These are phyloP conservation scores for Typhlichthys eigenmanni DNA, from an alignment of 2,797 vertebrate genomes.

Conservation along the genomic window DNA sequence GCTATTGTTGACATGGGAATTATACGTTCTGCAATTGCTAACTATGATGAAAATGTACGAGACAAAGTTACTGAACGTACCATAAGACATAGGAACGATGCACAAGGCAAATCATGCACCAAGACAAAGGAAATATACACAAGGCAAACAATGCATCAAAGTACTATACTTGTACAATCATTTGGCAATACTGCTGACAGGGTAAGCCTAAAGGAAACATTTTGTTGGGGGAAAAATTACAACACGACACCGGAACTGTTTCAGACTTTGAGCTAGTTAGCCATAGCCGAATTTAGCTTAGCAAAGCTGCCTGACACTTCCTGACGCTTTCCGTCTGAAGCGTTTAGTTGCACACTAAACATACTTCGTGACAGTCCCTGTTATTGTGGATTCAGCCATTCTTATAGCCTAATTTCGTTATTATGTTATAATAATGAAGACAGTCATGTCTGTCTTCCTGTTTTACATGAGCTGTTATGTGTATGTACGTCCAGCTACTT, in stretches of 20 bases:
- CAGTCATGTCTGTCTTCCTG: neutral
- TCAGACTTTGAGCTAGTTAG: slow-evolving; percentile 66
- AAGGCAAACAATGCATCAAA: no score
- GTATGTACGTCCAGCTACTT: neutral
- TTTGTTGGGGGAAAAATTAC: no score
- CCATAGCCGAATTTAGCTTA: slow-evolving; percentile 62
- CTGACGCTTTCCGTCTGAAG: slow-evolving; percentile 47
- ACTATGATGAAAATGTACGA: no score
- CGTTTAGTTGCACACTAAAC: neutral
- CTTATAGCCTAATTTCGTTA: slow-evolving; percentile 24
- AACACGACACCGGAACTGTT: slow-evolving; percentile 46
- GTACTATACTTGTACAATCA: no score
- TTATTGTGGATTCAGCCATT: neutral
- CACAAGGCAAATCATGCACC: no score
- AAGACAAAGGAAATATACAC: no score
- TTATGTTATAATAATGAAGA: slow-evolving; percentile 23
- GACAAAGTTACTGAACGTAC: no score
- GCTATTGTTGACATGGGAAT: no score
- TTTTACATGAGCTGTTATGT: slow-evolving; percentile 22
- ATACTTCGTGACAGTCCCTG: neutral
- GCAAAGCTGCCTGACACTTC: slow-evolving; percentile 12
- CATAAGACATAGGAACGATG: no score
- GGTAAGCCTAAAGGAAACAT: no score
- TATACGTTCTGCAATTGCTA: no score
- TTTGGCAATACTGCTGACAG: no score